phyloP scores from a whole-genome alignment of 2,113 vertebrate genomes.

The Anoplopoma fimbria region DNA sequence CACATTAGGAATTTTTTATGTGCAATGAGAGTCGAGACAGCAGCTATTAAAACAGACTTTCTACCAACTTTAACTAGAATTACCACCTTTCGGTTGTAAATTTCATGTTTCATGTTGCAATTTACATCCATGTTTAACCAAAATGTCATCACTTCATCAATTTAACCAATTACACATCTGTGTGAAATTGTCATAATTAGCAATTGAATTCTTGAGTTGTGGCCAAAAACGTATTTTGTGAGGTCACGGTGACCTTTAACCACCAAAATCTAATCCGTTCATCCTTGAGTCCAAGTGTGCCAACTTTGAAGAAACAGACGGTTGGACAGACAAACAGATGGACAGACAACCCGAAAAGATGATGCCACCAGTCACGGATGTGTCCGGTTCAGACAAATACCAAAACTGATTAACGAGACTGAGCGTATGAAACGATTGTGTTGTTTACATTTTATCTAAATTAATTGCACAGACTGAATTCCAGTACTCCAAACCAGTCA shows the following conservation, averaged over 20 bases:
- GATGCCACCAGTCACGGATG: background rate
- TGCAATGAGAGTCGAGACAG: background rate
- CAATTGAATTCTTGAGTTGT: background rate
- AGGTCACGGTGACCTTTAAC: background rate
- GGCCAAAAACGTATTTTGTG: background rate
- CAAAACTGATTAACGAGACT: slow-evolving; percentile 11
- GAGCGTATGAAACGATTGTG: slow-evolving; percentile 11
- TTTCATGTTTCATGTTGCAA: background rate
- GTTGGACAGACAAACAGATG: too few species aligned
- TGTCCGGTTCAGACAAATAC: background rate
- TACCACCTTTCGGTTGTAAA: background rate
- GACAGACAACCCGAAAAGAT: background rate
- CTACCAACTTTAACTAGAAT: slow-evolving; percentile 28
- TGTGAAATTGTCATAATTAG: background rate
- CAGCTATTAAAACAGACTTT: background rate
- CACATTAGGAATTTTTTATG: background rate
- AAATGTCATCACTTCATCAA: background rate
- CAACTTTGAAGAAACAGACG: background rate
- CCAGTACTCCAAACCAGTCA: slow-evolving; percentile 42
- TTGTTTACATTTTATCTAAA: slow-evolving; percentile 49
- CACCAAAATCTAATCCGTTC: background rate
- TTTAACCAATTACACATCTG: background rate
- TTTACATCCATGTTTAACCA: background rate
- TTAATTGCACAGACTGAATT: slow-evolving; percentile 31
- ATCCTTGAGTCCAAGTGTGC: background rate